Evolutionary conservation across 2,888 invertebrate species (phyloP).

Genomic region (Chouioia cunea): DNA sequence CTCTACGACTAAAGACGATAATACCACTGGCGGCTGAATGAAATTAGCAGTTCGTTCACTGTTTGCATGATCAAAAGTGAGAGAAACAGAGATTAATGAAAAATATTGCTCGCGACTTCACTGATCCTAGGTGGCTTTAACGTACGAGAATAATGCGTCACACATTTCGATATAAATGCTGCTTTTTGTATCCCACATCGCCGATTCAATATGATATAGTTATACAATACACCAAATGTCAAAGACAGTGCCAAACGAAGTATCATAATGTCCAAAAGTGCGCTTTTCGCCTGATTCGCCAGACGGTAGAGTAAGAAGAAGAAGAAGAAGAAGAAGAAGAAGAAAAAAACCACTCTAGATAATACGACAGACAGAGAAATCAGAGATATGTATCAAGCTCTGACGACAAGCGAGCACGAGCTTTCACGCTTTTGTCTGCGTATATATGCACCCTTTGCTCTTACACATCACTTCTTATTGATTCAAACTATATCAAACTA

Average conservation of each 20-base stretch:
- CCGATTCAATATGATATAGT: too few relatives aligned
- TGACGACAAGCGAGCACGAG: too few relatives aligned
- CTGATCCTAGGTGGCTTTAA: conserved; percentile 40
- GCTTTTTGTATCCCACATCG: conserved; percentile 9
- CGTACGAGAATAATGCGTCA: conserved; percentile 45
- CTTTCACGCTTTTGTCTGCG: too few relatives aligned
- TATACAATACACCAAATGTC: not conserved
- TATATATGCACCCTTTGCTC: too few relatives aligned
- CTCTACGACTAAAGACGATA: conserved; percentile 35
- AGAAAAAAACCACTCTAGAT: conserved; percentile 14
- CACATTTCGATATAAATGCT: conserved; percentile 36
- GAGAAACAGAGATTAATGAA: conserved; percentile 42
- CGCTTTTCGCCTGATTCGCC: conserved; percentile 13
- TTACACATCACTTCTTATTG: too few relatives aligned
- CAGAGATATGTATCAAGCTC: too few relatives aligned
- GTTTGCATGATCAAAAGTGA: not conserved
- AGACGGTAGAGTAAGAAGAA: too few relatives aligned
- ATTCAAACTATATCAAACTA: too few relatives aligned
- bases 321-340: too few relatives aligned
- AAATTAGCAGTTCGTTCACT: conserved; percentile 32
- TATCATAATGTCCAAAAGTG: conserved; percentile 23
- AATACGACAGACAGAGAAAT: not conserved
- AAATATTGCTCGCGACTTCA: conserved; percentile 36
- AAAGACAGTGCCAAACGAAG: conserved; percentile 8
- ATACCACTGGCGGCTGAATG: conserved; percentile 4